These are phyloP conservation scores for Artibeus jamaicensis DNA, from an alignment of 2,797 vertebrate genomes.

Conservation along the genomic window DNA sequence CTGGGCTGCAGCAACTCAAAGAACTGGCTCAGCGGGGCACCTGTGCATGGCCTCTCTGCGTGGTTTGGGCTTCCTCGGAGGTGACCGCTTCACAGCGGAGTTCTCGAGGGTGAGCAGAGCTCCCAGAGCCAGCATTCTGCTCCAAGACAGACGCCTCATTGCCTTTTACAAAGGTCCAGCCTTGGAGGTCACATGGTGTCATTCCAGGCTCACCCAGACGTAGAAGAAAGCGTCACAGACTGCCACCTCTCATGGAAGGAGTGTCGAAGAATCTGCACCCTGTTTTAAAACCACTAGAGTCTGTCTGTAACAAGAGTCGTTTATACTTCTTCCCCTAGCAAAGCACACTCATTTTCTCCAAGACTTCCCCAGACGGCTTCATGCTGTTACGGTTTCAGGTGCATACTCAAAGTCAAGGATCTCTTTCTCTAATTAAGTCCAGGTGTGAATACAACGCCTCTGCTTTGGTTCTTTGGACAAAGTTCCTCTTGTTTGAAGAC, in stretches of 20 bases:
- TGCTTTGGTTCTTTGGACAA: background rate
- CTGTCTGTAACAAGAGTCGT: background rate
- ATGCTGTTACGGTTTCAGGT: rapidly evolving
- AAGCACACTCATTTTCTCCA: background rate
- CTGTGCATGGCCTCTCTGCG: rapidly evolving
- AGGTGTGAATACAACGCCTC: background rate
- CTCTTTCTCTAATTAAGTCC: background rate
- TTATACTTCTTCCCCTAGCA: background rate
- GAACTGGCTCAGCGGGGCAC: rapidly evolving
- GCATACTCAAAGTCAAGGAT: background rate
- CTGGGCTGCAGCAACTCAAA: background rate
- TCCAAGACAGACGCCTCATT: background rate
- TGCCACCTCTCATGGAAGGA: background rate
- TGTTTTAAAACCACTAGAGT: background rate
- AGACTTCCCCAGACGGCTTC: background rate
- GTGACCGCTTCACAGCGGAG: rapidly evolving
- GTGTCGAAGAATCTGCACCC: background rate
- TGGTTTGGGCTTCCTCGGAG: background rate
- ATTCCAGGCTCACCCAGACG: background rate
- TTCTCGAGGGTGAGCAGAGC: background rate
- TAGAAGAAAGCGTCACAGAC: background rate
- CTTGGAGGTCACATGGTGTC: background rate
- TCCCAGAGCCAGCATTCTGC: background rate
- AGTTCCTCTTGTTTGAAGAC: background rate
- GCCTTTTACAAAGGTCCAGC: background rate